Evolutionary conservation across 2,888 invertebrate genomes (phyloP).

Genomic region (Priapulus caudatus): DNA sequence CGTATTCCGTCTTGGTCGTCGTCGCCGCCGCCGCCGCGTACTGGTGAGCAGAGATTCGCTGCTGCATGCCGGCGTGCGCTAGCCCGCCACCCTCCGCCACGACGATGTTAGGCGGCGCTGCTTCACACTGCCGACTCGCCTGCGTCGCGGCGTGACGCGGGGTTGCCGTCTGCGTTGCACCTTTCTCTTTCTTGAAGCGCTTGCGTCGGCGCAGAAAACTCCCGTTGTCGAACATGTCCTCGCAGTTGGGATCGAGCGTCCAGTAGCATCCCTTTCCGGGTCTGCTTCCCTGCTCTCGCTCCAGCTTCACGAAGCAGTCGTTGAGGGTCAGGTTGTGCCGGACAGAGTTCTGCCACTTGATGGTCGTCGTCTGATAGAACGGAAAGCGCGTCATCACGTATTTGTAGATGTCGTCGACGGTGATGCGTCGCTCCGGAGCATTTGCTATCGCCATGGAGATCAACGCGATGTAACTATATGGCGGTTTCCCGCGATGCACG

Average conservation of each 20-base stretch:
- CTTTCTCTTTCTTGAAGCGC: no score
- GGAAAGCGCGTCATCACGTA: neutral
- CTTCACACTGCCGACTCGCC: no score
- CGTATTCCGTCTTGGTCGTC: no score
- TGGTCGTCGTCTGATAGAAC: neutral
- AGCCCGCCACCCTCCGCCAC: no score
- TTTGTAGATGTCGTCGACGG: neutral
- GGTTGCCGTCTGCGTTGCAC: no score
- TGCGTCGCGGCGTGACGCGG: no score
- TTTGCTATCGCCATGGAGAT: neutral
- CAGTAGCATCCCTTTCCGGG: neutral
- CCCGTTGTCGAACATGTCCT: constrained; percentile 3
- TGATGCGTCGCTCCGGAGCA: neutral
- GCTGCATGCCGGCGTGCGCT: no score
- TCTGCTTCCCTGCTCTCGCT: neutral
- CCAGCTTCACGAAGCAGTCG: neutral
- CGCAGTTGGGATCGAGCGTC: neutral
- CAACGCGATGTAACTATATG: neutral
- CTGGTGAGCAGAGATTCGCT: no score
- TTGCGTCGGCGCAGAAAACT: neutral
- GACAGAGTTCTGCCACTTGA: neutral
- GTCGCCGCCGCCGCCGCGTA: no score
- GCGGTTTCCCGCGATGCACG: neutral
- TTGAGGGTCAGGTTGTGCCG: neutral
- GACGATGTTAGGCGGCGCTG: neutral